phyloP scores from a whole-genome alignment of 2,797 vertebrate genomes.

The Xiphorhynchus erythropygius region DNA sequence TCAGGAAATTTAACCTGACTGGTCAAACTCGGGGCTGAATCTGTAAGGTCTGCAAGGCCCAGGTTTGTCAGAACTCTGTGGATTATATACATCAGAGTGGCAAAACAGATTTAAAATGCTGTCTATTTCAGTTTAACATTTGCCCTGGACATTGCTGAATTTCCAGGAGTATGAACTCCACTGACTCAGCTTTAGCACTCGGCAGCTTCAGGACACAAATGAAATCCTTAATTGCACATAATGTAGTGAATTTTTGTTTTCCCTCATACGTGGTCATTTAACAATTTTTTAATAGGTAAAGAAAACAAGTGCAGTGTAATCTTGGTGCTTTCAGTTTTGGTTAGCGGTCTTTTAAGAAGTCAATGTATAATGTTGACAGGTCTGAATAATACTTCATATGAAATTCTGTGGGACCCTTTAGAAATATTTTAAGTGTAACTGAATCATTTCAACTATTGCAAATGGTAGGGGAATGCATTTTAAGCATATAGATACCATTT shows the following conservation, averaged over 20 bases:
- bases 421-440: background rate
- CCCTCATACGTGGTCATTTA: background rate
- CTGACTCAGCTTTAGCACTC: background rate
- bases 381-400: background rate
- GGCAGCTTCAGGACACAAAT: background rate
- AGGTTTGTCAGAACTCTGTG: slow-evolving; percentile 66
- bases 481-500: background rate
- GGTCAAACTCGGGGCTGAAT: slow-evolving; percentile 65
- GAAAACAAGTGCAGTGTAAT: slow-evolving; percentile 57
- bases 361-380: background rate
- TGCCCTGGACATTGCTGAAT: slow-evolving; percentile 41
- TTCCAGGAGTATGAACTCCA: background rate
- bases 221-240: background rate
- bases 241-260: background rate
- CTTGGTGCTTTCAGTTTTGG: slow-evolving; percentile 2
- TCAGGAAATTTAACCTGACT: slow-evolving; percentile 80
- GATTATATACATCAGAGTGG: slow-evolving; percentile 72
- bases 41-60: slow-evolving; percentile 66
- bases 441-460: background rate
- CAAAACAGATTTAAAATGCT: slow-evolving; percentile 78
- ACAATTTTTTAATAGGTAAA: background rate
- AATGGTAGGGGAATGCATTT: background rate
- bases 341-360: background rate
- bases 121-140: slow-evolving; percentile 75
- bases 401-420: background rate